These are phyloP conservation scores for Embidobia sp. DNA, from an alignment of 2,888 invertebrate species.

Conservation along the genomic window DNA sequence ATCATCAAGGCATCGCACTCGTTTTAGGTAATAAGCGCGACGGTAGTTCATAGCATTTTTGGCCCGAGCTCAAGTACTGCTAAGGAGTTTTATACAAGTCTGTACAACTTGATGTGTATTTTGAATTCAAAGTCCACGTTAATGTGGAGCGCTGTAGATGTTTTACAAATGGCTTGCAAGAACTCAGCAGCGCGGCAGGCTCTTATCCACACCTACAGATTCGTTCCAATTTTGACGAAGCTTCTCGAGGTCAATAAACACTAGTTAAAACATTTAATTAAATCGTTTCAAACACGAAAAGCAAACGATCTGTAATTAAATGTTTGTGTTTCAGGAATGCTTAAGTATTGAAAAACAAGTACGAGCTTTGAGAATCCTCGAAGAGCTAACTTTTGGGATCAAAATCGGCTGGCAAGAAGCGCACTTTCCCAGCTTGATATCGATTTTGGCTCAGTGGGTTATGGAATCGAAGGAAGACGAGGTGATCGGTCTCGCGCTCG, in stretches of 20 bases:
- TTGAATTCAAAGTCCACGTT: constrained; percentile 84
- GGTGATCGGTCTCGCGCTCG: constrained; percentile 83
- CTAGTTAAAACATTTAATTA: too few relatives aligned
- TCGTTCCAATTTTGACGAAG: constrained; percentile 85
- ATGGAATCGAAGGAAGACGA: constrained; percentile 83
- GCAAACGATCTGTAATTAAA: constrained; percentile 1
- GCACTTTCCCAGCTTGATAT: constrained; percentile 86
- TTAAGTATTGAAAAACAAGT: constrained; percentile 84
- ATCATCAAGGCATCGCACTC: too few relatives aligned
- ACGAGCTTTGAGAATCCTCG: constrained; percentile 85
- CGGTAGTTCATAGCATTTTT: constrained; percentile 86
- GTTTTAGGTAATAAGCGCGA: constrained; percentile 86
- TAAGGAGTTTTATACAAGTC: constrained; percentile 86
- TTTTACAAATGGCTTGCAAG: constrained; percentile 85
- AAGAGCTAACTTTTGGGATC: constrained; percentile 90
- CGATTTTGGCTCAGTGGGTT: constrained; percentile 86
- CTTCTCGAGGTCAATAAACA: constrained; percentile 82
- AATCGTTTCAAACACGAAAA: too few relatives aligned
- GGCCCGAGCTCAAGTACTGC: constrained; percentile 86
- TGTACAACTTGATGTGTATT: constrained; percentile 86
- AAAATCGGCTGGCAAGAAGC: constrained; percentile 91
- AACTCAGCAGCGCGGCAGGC: constrained; percentile 85
- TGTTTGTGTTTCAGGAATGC: constrained; percentile 34
- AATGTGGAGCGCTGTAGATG: constrained; percentile 86
- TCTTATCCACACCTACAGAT: constrained; percentile 87